Base-by-base conservation (phyloP, 2,113 vertebrate genomes). In the Climacteris rufus region DNA sequence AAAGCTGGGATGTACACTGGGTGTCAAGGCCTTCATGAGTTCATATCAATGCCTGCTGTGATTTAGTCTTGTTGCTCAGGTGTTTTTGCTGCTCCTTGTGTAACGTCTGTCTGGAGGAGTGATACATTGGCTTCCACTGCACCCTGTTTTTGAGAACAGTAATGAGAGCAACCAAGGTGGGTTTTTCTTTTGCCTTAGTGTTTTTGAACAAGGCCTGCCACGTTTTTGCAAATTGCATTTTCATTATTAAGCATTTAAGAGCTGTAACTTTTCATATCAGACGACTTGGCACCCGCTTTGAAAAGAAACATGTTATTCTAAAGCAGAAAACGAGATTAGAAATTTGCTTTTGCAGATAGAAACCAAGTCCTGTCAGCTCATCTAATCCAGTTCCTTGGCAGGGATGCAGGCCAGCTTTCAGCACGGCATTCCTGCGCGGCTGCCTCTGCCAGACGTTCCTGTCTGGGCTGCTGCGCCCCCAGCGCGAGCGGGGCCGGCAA, bases 301-400 rank as follows among this genome's bases (percentile, higher is more conserved):
- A 92, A 70, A 92, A 71, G 60, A 69, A 83, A 61, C 59, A 28
- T 47, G 59, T 85, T 93, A 42, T 52, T 85, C 71, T 59, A 20
- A 57, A 87, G 85, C 64, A 80, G 81, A 81, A 89, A 94, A 50
- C 24, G 18, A 79, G 84, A 92, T 95, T 56, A 74, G 69, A 63
- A 70, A 74, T 64, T 56, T 42, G 68, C 47, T 93, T 89, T 87
- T 75, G 70, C 60, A 56, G 65, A 40, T 17, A 72, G 83, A 82
- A 82, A 57, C 25, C 12, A 53, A 75, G 78, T 66, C 18, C 45
- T 77, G 61, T 85, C 28, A 8, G 45, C 80, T 94, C 1, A 0
- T 87, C 57, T 93, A 71, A 89, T 52, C 50, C 79, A 52, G 70
- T 35, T 61, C 78, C 10, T 57, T 92, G 86, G 89, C 92, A 80